Percentiles rank a stretch among this genome's conserved stretches.
Conservation (phyloP, 2,113 vertebrate species). For the Tyrannus savana region DNA sequence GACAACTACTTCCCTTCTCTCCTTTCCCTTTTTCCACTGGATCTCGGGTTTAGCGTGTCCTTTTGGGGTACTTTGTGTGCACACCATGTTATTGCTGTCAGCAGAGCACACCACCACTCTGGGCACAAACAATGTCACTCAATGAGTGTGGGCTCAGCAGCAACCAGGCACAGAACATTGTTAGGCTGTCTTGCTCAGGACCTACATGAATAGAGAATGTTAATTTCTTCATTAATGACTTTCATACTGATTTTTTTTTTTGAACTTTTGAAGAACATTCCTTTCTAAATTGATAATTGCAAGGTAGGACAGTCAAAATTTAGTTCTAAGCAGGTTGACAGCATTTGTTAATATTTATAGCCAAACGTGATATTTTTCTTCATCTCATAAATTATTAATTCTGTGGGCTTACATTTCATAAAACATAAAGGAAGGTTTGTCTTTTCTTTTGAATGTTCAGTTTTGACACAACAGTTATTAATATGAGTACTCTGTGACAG, state of each 20-base stretch:
- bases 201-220: not conserved
- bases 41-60: not conserved
- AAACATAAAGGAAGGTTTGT: constrained; percentile 68
- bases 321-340: constrained; percentile 34
- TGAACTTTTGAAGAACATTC: not conserved
- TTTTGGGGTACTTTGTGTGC: not conserved
- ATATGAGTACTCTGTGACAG: constrained; percentile 57
- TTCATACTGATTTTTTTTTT: not conserved
- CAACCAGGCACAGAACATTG: not conserved
- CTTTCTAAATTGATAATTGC: constrained; percentile 13
- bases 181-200: not conserved
- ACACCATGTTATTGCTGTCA: not conserved
- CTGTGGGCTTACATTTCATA: constrained; percentile 54
- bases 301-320: constrained; percentile 17
- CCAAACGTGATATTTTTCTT: constrained; percentile 51
- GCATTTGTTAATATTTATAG: constrained; percentile 63
- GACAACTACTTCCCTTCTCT: not conserved
- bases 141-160: not conserved
- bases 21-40: not conserved
- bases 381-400: constrained; percentile 62
- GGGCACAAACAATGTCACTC: not conserved
- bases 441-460: constrained; percentile 60
- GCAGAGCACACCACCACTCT: not conserved
- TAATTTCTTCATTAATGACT: constrained; percentile 32
- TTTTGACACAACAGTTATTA: constrained; percentile 67